These are phyloP conservation scores for Selene dorsalis DNA, from an alignment of 2,797 vertebrate species.

Conservation along the genomic window DNA sequence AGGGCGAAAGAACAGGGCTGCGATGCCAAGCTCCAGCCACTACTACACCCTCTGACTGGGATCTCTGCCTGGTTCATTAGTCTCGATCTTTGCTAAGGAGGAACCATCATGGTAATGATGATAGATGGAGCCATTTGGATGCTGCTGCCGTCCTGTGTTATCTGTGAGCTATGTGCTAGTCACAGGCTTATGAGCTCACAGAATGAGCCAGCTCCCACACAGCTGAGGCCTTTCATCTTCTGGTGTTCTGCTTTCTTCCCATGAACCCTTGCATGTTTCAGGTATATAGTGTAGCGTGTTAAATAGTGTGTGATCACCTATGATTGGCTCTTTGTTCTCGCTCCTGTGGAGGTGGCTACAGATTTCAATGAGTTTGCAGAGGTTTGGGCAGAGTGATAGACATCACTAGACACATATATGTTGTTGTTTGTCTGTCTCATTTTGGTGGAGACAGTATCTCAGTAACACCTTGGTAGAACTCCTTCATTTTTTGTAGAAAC, in stretches of 20 bases:
- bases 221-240: constrained; percentile 73
- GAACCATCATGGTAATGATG: constrained; percentile 69
- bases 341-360: constrained; percentile 11
- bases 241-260: constrained; percentile 47
- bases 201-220: constrained; percentile 63
- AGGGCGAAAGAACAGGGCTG: constrained; percentile 35
- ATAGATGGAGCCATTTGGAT: constrained; percentile 76
- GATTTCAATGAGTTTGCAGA: constrained; percentile 15
- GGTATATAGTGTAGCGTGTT: constrained; percentile 31
- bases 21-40: constrained; percentile 40
- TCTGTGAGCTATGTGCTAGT: constrained; percentile 60
- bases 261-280: constrained; percentile 45
- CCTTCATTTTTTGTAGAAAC: no score
- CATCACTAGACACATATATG: neutral
- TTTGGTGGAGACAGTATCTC: no score
- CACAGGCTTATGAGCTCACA: constrained; percentile 52
- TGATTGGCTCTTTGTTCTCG: constrained; percentile 37
- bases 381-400: neutral
- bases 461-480: no score
- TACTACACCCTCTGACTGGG: constrained; percentile 43
- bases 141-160: constrained; percentile 54
- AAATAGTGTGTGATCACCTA: constrained; percentile 17
- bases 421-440: no score
- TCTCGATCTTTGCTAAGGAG: constrained; percentile 51
- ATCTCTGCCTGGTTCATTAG: constrained; percentile 68